phyloP scores from a whole-genome alignment of 2,797 vertebrate genomes.

The Trichosurus vulpecula region DNA sequence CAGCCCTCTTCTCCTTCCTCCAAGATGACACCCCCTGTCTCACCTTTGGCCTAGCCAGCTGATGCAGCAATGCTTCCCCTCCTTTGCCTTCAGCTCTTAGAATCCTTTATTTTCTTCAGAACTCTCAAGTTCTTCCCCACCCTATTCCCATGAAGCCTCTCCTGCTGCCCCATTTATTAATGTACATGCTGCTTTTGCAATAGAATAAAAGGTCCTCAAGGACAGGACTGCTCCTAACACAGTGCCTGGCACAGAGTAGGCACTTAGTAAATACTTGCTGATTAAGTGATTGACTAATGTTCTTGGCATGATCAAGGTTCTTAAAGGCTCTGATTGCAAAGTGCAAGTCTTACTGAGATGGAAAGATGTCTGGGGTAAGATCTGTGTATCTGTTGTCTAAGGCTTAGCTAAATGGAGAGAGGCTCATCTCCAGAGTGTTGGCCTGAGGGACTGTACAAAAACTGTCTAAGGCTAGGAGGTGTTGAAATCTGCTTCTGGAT shows the following conservation, averaged over 20 bases:
- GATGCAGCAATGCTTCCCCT: not conserved
- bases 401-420: not conserved
- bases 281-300: not conserved
- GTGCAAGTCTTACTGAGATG: not conserved
- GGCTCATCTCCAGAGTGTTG: not conserved
- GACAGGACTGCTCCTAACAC: not conserved
- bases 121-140: not conserved
- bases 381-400: not conserved
- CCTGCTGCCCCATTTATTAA: not conserved
- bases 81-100: not conserved
- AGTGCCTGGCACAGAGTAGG: not conserved
- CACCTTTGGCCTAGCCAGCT: not conserved
- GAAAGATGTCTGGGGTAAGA: not conserved
- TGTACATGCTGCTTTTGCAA: not conserved
- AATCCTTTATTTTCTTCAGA: not conserved
- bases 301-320: not conserved
- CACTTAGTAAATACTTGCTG: not conserved
- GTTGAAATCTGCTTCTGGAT: not conserved
- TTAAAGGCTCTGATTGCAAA: not conserved
- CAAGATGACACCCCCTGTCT: not conserved
- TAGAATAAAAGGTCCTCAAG: not conserved
- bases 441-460: not conserved
- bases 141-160: not conserved
- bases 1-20: not conserved
- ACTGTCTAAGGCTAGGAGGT: not conserved